Conservation (phyloP, 30 jellyfish, hydroid and myxozoan species). For the Aurelia sp. region DNA sequence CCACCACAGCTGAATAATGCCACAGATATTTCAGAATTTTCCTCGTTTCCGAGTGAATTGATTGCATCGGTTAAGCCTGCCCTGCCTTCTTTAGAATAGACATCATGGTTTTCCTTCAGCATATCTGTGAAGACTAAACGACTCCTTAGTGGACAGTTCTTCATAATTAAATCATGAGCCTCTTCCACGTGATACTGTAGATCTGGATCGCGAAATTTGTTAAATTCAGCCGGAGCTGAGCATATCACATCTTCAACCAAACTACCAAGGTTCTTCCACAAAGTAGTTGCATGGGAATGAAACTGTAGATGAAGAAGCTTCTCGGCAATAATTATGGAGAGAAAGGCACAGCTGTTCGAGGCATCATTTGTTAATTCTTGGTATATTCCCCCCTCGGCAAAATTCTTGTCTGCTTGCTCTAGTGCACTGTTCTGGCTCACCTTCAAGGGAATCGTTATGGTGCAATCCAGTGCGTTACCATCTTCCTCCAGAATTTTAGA, state of each 20-base stretch:
- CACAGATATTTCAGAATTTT: neutral
- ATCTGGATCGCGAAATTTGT: conserved; percentile 3
- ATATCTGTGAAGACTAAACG: conserved; percentile 1
- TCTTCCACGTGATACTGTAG: conserved; percentile 15
- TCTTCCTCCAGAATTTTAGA: neutral
- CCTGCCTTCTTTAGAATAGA: conserved; percentile 11
- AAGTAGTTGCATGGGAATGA: too few species aligned
- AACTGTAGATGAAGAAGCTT: neutral
- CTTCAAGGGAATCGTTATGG: conserved; percentile 6
- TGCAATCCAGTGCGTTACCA: neutral
- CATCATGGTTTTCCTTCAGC: conserved; percentile 20
- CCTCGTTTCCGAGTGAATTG: neutral
- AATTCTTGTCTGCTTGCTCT: conserved; percentile 11
- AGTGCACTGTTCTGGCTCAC: conserved; percentile 21
- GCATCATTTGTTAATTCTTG: conserved; percentile 9
- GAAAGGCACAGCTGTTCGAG: conserved; percentile 11
- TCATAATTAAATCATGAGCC: conserved; percentile 11
- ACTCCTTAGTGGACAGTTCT: conserved; percentile 8
- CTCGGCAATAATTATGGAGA: conserved; percentile 7
- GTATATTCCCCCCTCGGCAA: conserved; percentile 7
- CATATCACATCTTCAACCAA: too few species aligned
- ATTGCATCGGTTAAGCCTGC: conserved; percentile 13
- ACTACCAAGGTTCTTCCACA: too few species aligned
- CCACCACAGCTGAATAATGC: conserved; percentile 18
- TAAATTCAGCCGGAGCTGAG: too few species aligned